Conservation (phyloP, 2,113 vertebrate species). For the Sphaerodactylus townsendi region DNA sequence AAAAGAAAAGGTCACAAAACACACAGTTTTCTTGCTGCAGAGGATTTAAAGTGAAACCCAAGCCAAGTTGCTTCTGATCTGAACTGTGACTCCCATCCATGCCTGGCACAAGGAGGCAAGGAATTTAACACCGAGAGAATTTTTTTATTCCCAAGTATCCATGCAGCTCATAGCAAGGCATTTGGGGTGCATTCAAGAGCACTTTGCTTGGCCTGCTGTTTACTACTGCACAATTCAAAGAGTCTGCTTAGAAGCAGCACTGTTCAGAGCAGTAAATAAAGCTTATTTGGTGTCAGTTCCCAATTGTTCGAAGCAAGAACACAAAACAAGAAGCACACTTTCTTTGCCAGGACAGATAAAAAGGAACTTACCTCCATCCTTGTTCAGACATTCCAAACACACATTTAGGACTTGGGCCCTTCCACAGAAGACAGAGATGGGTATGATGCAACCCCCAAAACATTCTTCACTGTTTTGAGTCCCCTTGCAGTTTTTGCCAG, state of each 20-base stretch:
- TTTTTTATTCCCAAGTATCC: background rate
- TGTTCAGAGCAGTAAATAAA: background rate
- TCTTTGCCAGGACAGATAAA: slow-evolving; percentile 17
- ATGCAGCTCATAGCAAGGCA: background rate
- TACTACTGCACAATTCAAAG: background rate
- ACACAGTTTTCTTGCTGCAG: background rate
- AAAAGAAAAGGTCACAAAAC: background rate
- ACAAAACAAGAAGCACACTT: slow-evolving; percentile 19
- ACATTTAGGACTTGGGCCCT: background rate
- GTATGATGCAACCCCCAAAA: background rate
- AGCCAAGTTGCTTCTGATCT: background rate
- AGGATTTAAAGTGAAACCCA: background rate
- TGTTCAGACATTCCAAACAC: slow-evolving; percentile 23
- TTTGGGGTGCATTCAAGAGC: background rate
- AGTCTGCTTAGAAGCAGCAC: background rate
- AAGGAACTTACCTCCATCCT: slow-evolving; percentile 45
- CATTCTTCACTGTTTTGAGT: slow-evolving; percentile 3
- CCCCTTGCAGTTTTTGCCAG: background rate
- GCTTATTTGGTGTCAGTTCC: background rate
- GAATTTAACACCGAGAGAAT: background rate
- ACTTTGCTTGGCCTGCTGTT: background rate
- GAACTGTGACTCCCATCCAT: background rate
- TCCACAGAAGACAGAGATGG: background rate
- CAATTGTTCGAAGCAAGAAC: slow-evolving; percentile 2
- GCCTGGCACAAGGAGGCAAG: background rate